Conservation (phyloP, 2,888 invertebrate genomes). For the Caenorhabditis sp. region DNA sequence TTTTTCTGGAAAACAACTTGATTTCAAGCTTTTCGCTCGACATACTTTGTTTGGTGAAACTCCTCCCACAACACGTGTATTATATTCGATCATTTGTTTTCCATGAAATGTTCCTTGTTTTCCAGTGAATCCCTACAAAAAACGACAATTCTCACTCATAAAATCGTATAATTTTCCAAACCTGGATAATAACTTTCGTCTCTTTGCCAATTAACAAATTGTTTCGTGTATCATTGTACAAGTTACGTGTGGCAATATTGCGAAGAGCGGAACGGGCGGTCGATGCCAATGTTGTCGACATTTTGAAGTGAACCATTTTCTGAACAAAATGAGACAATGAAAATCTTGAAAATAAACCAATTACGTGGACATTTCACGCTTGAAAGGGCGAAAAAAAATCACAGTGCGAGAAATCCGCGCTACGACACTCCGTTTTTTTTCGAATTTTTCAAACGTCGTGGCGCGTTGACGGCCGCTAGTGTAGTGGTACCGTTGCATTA, state of each 20-base stretch:
- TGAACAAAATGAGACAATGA: not conserved
- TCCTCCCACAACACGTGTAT: conserved; percentile 90
- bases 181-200: conserved; percentile 60
- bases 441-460: too few relatives aligned
- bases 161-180: not conserved
- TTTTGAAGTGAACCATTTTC: conserved; percentile 3
- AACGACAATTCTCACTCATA: not conserved
- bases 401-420: too few relatives aligned
- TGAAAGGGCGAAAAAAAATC: too few relatives aligned
- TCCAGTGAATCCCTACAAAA: conserved; percentile 55
- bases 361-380: not conserved
- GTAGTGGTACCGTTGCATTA: too few relatives aligned
- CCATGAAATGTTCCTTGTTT: conserved; percentile 76
- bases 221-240: conserved; percentile 52
- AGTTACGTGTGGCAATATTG: conserved; percentile 29
- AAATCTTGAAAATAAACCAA: not conserved
- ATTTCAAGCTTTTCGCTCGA: too few relatives aligned
- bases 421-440: too few relatives aligned
- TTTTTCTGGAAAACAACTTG: not conserved
- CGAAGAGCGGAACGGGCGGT: conserved; percentile 24
- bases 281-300: conserved; percentile 25
- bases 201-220: conserved; percentile 49
- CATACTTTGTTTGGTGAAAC: conserved; percentile 72
- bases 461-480: too few relatives aligned
- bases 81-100: conserved; percentile 98